Evolutionary conservation across 1,140 invertebrate genomes (phyloP), one percentile per base, ranked within the genome.

Genomic region (Euglossa dilemma): DNA sequence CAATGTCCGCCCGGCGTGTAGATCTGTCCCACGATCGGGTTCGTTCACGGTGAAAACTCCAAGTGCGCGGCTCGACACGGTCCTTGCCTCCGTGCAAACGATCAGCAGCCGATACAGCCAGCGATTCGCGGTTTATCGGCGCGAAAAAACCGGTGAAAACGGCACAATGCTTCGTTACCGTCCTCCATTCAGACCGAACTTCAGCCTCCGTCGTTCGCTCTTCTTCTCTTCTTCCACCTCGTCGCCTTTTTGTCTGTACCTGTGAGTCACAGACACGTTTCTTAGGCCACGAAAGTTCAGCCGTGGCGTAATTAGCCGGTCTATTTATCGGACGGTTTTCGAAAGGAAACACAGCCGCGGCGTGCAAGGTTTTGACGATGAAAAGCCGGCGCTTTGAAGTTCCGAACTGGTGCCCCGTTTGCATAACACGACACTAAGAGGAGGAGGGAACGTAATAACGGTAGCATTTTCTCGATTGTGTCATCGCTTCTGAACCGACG

Each of bases 381-480:
- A 71, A 83, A 87, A 84, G 73, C 45, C 45, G 18, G 45, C 25
- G 28, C 74, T 76, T 64, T 36, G 50, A 67, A 16, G 82, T 64
- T 84, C 80, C 82, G 52, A 80, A 77, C 59, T 72, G 74, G 61
- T 72, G 82, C 75, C 28, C 54, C 63, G 87, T 90, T 90, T 89
- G 88, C 88, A 86, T 86, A 89, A 88, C 84, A 66, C 64, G 23
- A 66, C 36, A 75, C 66, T 28, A 69, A 56, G 28, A 69, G 67
- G 82, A 73, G 61, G n/a, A 69, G 67, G 82, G 76, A 28, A 77
- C 45, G 78, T 87, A 91, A 90, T 91, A 92, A 93, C 90, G 86
- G 88, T 92, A 89, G 91, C 89, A 92, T 92, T 93, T 93, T 92
- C 91, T 88, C 88, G 91, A 92, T 93, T 93, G 92, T 92, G 92